A percentile compares a stretch with the other conserved stretches of the same genome.
Conservation (phyloP, 2,888 invertebrate species). For the Eupithecia centaureata region DNA sequence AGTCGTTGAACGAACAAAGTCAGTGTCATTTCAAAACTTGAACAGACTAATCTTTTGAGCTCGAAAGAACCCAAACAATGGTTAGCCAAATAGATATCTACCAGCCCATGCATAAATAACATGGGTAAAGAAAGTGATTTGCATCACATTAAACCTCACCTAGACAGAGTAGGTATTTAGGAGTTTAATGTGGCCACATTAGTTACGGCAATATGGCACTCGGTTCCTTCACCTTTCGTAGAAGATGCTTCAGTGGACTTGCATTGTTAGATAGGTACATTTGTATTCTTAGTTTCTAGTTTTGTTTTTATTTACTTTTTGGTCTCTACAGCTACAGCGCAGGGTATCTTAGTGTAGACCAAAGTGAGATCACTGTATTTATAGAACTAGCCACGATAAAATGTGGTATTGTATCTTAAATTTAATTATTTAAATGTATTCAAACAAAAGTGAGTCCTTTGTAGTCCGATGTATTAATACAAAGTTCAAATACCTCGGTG, state of each 20-base stretch:
- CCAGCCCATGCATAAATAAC: constrained; percentile 1
- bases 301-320: too few relatives aligned
- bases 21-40: background rate
- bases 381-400: too few relatives aligned
- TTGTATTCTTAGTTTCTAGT: background rate
- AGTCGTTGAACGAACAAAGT: background rate
- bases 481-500: too few relatives aligned
- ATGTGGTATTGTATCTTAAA: too few relatives aligned
- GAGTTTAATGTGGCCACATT: constrained; percentile 45
- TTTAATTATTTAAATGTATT: too few relatives aligned
- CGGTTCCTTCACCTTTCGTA: constrained; percentile 61
- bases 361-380: too few relatives aligned
- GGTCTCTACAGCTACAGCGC: too few relatives aligned
- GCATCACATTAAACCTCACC: constrained; percentile 8
- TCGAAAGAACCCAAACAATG: constrained; percentile 2
- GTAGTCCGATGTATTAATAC: too few relatives aligned
- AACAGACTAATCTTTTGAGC: background rate
- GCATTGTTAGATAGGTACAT: background rate
- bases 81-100: constrained; percentile 4
- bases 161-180: constrained; percentile 14
- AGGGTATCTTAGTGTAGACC: too few relatives aligned
- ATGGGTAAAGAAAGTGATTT: constrained; percentile 15
- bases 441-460: too few relatives aligned
- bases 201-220: constrained; percentile 46
- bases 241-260: constrained; percentile 22